Percentiles rank a stretch among this genome's conserved stretches.
phyloP scores from a whole-genome alignment of 1,140 invertebrate species.

The Achatina immaculata region DNA sequence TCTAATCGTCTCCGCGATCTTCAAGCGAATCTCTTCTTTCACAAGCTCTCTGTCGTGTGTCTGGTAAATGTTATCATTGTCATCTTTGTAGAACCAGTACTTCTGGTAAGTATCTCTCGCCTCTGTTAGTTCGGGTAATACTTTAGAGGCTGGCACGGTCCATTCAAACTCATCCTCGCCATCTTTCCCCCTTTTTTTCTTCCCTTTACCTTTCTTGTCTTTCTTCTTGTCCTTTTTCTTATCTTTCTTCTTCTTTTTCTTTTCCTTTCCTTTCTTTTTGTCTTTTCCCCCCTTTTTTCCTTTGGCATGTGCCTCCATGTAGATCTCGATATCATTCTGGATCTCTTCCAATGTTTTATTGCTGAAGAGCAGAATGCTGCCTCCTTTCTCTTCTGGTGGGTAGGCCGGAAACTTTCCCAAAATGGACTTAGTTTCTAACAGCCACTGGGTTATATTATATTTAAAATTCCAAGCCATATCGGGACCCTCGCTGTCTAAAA shows the following conservation, averaged over 20 bases:
- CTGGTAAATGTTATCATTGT: not conserved
- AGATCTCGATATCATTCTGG: not conserved
- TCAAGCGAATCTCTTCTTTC: slow-evolving; percentile 16
- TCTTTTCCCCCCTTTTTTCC: not conserved
- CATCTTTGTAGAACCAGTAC: slow-evolving; percentile 31
- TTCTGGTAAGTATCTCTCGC: slow-evolving; percentile 7
- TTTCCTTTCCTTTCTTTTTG: not conserved
- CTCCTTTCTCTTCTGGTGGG: slow-evolving; percentile 20
- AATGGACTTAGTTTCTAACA: slow-evolving; percentile 3
- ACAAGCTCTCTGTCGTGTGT: slow-evolving; percentile 13
- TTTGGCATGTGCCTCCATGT: not conserved
- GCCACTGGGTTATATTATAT: slow-evolving; percentile 26
- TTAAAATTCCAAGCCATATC: slow-evolving; percentile 11
- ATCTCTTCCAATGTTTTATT: not conserved
- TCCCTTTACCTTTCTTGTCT: not conserved
- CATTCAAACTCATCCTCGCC: slow-evolving; percentile 20
- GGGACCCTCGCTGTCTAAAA: not conserved
- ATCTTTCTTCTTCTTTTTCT: slow-evolving; percentile 7
- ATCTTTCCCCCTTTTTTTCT: slow-evolving; percentile 13
- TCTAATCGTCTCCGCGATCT: slow-evolving; percentile 3
- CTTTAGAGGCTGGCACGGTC: slow-evolving; percentile 8
- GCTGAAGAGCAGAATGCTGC: not conserved
- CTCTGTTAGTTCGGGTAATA: not conserved
- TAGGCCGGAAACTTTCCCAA: slow-evolving; percentile 6
- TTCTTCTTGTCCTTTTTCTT: slow-evolving; percentile 23